Evolutionary conservation across 2,113 vertebrate species (phyloP).

Genomic region (Anolis carolinensis): DNA sequence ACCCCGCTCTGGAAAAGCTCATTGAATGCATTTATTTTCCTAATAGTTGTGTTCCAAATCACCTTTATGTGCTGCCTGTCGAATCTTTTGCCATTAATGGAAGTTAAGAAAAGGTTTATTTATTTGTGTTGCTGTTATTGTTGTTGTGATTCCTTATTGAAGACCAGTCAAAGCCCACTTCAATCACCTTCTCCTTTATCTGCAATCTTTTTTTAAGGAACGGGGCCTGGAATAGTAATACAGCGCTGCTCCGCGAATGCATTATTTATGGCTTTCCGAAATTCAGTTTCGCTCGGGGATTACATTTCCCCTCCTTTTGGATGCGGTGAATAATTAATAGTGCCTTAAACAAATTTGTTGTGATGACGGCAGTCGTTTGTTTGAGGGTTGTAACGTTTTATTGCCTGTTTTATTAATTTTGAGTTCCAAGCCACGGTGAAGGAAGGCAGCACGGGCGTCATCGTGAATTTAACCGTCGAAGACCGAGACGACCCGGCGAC

Average conservation of each 20-base stretch:
- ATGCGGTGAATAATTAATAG: slow-evolving; percentile 53
- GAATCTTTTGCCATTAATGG: slow-evolving; percentile 43
- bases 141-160: slow-evolving; percentile 26
- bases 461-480: slow-evolving; percentile 92
- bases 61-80: neutral
- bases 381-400: neutral
- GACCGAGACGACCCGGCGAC: slow-evolving; percentile 92
- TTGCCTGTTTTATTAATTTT: slow-evolving; percentile 18
- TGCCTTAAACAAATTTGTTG: slow-evolving; percentile 4
- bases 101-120: slow-evolving; percentile 58
- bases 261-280: slow-evolving; percentile 46
- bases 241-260: slow-evolving; percentile 38
- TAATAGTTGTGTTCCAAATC: neutral
- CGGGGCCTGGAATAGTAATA: slow-evolving; percentile 30
- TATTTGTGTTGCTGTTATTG: neutral
- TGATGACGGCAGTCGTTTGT: neutral
- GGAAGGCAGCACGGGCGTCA: slow-evolving; percentile 89
- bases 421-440: slow-evolving; percentile 92
- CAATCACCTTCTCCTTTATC: slow-evolving; percentile 46
- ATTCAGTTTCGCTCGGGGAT: neutral
- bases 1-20: neutral
- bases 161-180: slow-evolving; percentile 50
- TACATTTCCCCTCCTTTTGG: slow-evolving; percentile 16
- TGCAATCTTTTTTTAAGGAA: slow-evolving; percentile 41
- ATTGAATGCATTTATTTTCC: neutral